Evolutionary conservation across 2,888 invertebrate genomes (phyloP).

Genomic region (Trissonchulus latispiculum): DNA sequence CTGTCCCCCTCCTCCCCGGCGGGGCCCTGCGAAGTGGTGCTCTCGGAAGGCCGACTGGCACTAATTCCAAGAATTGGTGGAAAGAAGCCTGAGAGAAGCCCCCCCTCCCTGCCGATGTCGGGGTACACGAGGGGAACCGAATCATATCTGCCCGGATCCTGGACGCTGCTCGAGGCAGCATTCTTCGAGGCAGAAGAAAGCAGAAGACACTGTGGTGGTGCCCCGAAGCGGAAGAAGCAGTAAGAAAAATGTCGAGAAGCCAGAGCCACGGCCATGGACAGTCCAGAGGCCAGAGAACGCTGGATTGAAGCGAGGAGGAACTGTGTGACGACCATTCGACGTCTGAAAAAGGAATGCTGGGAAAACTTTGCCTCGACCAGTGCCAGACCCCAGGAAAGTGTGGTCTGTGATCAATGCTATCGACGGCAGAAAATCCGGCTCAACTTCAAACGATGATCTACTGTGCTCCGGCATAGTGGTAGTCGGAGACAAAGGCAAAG

Average conservation of each 20-base stretch:
- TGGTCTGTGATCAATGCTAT: background rate
- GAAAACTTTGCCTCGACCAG: background rate
- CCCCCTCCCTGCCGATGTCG: background rate
- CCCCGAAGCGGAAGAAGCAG: background rate
- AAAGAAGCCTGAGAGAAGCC: background rate
- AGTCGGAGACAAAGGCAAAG: background rate
- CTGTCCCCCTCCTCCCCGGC: background rate
- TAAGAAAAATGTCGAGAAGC: background rate
- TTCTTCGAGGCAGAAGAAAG: background rate
- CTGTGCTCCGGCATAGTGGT: background rate
- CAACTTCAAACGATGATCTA: background rate
- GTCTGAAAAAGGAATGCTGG: background rate
- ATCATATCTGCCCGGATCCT: background rate
- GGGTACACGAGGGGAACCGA: background rate
- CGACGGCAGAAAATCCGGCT: background rate
- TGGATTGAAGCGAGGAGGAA: background rate
- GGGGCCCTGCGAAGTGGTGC: background rate
- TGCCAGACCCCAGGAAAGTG: constrained; percentile 7
- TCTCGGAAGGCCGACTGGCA: background rate
- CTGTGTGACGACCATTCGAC: background rate
- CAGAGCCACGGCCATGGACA: background rate
- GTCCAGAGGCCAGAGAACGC: background rate
- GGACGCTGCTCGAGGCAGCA: background rate
- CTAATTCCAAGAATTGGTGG: background rate
- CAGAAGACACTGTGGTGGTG: background rate